Evolutionary conservation across 2,113 vertebrate species (phyloP).

Genomic region (Nasalis larvatus): DNA sequence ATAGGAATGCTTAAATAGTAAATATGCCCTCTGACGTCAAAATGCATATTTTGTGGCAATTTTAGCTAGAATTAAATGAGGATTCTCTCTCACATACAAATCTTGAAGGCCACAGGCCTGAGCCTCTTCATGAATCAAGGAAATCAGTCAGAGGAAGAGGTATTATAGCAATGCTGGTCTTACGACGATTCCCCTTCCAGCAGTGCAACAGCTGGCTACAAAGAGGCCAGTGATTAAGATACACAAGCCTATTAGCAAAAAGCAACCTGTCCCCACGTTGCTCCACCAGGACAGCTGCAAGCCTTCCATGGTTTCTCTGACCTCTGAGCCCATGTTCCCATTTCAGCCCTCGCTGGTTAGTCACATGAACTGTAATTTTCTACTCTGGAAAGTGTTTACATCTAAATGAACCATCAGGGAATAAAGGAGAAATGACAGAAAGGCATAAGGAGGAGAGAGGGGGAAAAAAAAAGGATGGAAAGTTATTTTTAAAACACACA

Average conservation of each 20-base stretch:
- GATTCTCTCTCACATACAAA: neutral
- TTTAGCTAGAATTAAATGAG: neutral
- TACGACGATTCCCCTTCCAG: neutral
- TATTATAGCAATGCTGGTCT: neutral
- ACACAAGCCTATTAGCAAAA: neutral
- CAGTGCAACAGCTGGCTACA: neutral
- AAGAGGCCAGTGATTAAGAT: constrained; percentile 23
- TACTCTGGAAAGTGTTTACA: constrained; percentile 73
- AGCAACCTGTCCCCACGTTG: constrained; percentile 59
- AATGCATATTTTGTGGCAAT: neutral
- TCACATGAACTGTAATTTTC: constrained; percentile 52
- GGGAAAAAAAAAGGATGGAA: neutral
- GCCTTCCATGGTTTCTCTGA: constrained; percentile 40
- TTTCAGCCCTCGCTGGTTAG: constrained; percentile 15
- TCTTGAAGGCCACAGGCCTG: neutral
- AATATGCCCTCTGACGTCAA: neutral
- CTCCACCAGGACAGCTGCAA: constrained; percentile 60
- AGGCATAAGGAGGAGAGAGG: neutral
- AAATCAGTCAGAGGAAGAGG: neutral
- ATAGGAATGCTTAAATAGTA: neutral
- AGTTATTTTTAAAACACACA: constrained; percentile 74
- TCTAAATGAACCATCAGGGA: constrained; percentile 72
- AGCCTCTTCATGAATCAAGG: neutral
- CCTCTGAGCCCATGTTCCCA: constrained; percentile 27
- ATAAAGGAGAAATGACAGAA: constrained; percentile 18